Evolutionary conservation across 2,113 vertebrate genomes (phyloP).

Genomic region (Argyrosomus japonicus): DNA sequence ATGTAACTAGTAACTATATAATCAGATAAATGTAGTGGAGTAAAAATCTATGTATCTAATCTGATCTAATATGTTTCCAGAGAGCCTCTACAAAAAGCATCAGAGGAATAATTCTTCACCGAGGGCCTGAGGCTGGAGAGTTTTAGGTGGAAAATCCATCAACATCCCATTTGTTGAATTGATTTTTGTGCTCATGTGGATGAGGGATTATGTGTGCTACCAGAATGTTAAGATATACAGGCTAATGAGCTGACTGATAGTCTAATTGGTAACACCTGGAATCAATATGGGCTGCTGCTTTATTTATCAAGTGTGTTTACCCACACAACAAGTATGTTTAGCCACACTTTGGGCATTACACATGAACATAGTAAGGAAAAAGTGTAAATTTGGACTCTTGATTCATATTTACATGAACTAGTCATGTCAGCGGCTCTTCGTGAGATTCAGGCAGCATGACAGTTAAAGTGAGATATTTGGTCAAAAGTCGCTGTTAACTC

Average conservation of each 20-base stretch:
- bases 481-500: background rate
- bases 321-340: background rate
- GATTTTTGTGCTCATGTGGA: conserved; percentile 39
- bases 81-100: conserved; percentile 6
- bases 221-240: conserved; percentile 34
- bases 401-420: background rate
- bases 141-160: conserved; percentile 27
- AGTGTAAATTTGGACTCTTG: background rate
- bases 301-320: conserved; percentile 3
- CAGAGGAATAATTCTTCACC: conserved; percentile 2
- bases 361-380: background rate
- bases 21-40: too few relatives aligned
- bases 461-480: background rate
- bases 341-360: background rate
- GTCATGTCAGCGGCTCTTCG: background rate
- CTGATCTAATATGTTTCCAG: background rate
- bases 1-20: background rate
- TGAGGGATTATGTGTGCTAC: conserved; percentile 39
- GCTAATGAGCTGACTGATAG: conserved; percentile 33
- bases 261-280: conserved; percentile 21
- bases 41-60: too few relatives aligned
- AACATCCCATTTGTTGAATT: conserved; percentile 44
- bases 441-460: background rate
- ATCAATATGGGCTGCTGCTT: conserved; percentile 22
- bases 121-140: conserved; percentile 4